Percentiles rank a stretch among this genome's conserved stretches.
phyloP scores from a whole-genome alignment of 1,140 invertebrate genomes.

The Penaeus indicus region DNA sequence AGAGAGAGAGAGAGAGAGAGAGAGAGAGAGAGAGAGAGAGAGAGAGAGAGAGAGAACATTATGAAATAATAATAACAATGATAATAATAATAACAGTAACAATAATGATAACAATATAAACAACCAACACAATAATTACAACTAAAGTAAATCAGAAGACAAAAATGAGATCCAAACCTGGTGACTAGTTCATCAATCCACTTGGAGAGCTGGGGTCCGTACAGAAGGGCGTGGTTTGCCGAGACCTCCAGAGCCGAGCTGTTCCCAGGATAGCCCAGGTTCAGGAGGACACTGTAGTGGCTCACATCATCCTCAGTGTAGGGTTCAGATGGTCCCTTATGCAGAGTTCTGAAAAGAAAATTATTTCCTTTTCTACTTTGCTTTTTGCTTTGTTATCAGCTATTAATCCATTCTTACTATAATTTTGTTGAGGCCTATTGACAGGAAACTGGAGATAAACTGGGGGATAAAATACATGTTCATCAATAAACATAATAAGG shows the following conservation, averaged over 20 bases:
- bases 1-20: too few relatives aligned
- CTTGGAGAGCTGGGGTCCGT: constrained; percentile 43
- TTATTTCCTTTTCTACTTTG: not conserved
- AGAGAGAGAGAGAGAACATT: too few relatives aligned
- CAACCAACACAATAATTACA: not conserved
- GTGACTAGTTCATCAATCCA: constrained; percentile 56
- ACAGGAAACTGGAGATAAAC: too few relatives aligned
- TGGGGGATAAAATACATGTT: too few relatives aligned
- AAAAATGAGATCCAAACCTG: not conserved
- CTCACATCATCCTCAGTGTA: constrained; percentile 50
- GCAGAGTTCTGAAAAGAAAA: constrained; percentile 40
- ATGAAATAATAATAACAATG: too few relatives aligned
- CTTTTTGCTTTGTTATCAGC: not conserved
- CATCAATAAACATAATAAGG: too few relatives aligned
- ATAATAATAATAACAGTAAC: too few relatives aligned
- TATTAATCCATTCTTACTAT: not conserved
- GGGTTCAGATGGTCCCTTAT: constrained; percentile 36
- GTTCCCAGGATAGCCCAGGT: constrained; percentile 31
- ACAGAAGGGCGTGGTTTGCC: constrained; percentile 9
- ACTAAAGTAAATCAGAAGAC: not conserved
- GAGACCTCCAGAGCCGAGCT: constrained; percentile 33
- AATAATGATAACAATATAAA: not conserved
- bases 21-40: too few relatives aligned
- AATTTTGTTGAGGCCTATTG: too few relatives aligned
- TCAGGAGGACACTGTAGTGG: not conserved